phyloP scores from a whole-genome alignment of 2,888 invertebrate genomes.

The Chromoteleia sp. region DNA sequence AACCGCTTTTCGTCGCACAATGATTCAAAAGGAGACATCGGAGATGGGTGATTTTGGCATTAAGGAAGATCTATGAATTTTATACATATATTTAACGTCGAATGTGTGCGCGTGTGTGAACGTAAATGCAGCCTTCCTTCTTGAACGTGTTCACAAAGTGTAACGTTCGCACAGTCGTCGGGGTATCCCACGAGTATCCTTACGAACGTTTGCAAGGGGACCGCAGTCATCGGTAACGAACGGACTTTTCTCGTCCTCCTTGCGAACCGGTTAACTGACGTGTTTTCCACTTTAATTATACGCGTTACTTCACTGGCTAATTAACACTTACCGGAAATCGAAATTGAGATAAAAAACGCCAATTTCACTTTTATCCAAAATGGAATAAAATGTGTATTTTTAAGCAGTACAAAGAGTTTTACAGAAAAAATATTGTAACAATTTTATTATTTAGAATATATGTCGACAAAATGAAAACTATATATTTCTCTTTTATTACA shows the following conservation, averaged over 20 bases:
- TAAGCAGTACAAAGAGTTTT: too few species aligned
- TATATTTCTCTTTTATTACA: too few species aligned
- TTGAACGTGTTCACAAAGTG: conserved; percentile 75
- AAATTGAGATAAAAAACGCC: conserved; percentile 8
- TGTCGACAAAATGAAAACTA: too few species aligned
- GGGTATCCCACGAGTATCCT: conserved; percentile 74
- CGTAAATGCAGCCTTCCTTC: conserved; percentile 9
- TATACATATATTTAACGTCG: conserved; percentile 27
- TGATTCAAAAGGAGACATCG: conserved; percentile 53
- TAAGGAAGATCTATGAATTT: conserved; percentile 48
- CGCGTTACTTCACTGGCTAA: conserved; percentile 73
- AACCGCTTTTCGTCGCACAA: conserved; percentile 54
- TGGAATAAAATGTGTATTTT: too few species aligned
- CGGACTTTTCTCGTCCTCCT: conserved; percentile 40
- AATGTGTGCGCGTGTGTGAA: not conserved
- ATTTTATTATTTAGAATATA: too few species aligned
- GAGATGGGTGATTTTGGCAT: conserved; percentile 33
- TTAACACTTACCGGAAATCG: conserved; percentile 54
- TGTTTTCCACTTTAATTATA: conserved; percentile 75
- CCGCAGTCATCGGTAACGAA: conserved; percentile 52
- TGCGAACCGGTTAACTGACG: conserved; percentile 43
- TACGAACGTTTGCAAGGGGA: conserved; percentile 67
- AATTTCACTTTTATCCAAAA: too few species aligned
- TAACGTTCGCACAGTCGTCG: conserved; percentile 79
- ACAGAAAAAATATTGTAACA: too few species aligned